Percentiles rank a stretch among this genome's conserved stretches.
Evolutionary conservation across 2,888 invertebrate genomes (phyloP).

Genomic region (Thereva nobilitata): DNA sequence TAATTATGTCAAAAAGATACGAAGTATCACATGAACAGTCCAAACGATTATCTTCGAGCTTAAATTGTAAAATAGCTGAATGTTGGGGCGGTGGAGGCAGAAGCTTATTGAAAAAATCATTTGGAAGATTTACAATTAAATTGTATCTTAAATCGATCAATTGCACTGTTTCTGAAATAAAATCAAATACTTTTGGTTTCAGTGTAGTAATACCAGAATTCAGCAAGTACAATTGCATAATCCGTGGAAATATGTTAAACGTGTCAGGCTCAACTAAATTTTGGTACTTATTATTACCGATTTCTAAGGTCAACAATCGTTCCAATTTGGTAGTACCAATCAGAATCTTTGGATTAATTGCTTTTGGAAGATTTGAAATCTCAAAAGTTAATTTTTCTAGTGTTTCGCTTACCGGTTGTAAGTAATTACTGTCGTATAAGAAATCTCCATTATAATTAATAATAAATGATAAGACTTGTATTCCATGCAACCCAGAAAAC

Average conservation of each 20-base stretch:
- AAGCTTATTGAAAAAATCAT: not conserved
- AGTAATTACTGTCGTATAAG: not conserved
- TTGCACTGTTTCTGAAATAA: conserved; percentile 4
- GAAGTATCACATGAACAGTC: not conserved
- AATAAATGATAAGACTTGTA: not conserved
- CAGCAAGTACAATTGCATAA: not conserved
- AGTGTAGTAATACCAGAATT: conserved; percentile 11
- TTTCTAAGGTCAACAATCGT: not conserved
- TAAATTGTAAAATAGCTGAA: not conserved
- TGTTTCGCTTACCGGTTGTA: not conserved
- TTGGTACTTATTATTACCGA: conserved; percentile 14
- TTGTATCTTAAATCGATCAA: conserved; percentile 9
- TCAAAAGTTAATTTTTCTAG: not conserved
- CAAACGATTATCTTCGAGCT: not conserved
- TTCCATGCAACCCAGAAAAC: not conserved
- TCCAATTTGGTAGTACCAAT: not conserved
- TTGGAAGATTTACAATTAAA: not conserved
- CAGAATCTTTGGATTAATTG: conserved; percentile 3
- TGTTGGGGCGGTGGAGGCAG: not conserved
- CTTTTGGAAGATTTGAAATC: not conserved
- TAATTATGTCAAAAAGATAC: conserved; percentile 2
- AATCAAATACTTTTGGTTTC: conserved; percentile 6
- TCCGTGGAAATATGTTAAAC: not conserved
- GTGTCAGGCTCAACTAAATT: not conserved
- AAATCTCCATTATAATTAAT: not conserved